Evolutionary conservation across 2,888 invertebrate genomes (phyloP), one percentile per base, ranked within the genome.

Genomic region (Galerucella pusilla): DNA sequence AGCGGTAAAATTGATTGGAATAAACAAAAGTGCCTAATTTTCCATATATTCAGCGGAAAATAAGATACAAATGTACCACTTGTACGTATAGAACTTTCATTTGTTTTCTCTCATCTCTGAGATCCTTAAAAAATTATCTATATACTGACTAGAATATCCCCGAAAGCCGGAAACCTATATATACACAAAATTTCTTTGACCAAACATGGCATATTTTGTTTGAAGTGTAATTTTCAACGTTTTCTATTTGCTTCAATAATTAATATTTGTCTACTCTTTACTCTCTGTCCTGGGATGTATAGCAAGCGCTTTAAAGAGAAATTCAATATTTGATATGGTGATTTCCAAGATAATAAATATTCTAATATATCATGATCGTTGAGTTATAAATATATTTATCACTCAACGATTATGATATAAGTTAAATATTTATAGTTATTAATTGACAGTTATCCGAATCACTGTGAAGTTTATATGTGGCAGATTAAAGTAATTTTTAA

Each of bases 171-270:
- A n/a, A 25, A 59, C 25, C 20, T 20, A 59, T 20, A 9, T 14
- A 57, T 57, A 54, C 54, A 57, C n/a, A 35, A 35, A 35, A 65
- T 65, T 20, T 66, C 66, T 66, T 12, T 52, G 11, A 52, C 35
- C 66, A 66, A 66, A 66, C 45, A 12, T 49, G 65, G 65, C 46
- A 49, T 66, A 66, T 25, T 12, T 49, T 66, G 46, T 49, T 66
- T 66, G 64, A 64, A 35, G 45, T n/a, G 46, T 16, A 42, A 42
- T 46, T 42, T 49, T 66, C 20, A 64, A 66, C 65, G 25, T 66
- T 66, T 66, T 66, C 65, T 66, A 66, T 66, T 66, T 66, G 46
- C 65, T 49, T 49, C 25, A 20, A 49, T 52, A 46, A 65, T 65
- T 65, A 65, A 65, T 65, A 66, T 66, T 66, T 66, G 28, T 66